Percentiles rank a stretch among this genome's conserved stretches.
Evolutionary conservation across 2,888 invertebrate species (phyloP).

Genomic region (Venustoraphidia nigricollis): DNA sequence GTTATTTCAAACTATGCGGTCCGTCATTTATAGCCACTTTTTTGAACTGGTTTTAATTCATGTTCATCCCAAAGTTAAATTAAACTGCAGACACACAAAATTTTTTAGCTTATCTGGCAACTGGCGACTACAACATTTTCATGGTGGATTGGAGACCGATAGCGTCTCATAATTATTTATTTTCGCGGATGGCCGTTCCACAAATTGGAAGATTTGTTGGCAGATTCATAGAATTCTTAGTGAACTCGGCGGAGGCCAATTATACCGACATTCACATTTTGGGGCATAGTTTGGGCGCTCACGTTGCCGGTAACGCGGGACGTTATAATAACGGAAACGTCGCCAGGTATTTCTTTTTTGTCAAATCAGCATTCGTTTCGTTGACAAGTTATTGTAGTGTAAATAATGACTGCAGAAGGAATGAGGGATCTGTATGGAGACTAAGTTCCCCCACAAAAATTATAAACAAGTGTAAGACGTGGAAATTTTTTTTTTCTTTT

Average conservation of each 20-base stretch:
- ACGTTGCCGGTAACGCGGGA: slow-evolving; percentile 1
- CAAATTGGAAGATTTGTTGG: not conserved
- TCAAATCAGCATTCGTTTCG: not conserved
- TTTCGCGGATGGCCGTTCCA: not conserved
- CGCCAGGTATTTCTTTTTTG: not conserved
- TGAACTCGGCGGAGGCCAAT: not conserved
- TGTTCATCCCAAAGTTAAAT: not conserved
- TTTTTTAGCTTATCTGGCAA: slow-evolving; percentile 1
- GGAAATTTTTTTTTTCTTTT: no score
- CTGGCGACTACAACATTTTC: slow-evolving; percentile 1
- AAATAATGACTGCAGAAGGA: no score
- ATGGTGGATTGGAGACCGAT: not conserved
- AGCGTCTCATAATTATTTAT: not conserved
- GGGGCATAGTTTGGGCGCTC: slow-evolving; percentile 2
- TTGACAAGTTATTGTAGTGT: no score
- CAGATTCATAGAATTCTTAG: not conserved
- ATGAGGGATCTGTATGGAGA: no score
- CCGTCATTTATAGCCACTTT: no score
- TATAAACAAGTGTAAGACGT: no score
- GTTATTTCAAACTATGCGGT: no score
- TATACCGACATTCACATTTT: not conserved
- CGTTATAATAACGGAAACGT: not conserved
- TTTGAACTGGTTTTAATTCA: no score
- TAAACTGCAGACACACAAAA: not conserved
- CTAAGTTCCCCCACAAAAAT: no score